These are phyloP conservation scores for Monopterus albus DNA, from an alignment of 2,113 vertebrate species.

Conservation along the genomic window DNA sequence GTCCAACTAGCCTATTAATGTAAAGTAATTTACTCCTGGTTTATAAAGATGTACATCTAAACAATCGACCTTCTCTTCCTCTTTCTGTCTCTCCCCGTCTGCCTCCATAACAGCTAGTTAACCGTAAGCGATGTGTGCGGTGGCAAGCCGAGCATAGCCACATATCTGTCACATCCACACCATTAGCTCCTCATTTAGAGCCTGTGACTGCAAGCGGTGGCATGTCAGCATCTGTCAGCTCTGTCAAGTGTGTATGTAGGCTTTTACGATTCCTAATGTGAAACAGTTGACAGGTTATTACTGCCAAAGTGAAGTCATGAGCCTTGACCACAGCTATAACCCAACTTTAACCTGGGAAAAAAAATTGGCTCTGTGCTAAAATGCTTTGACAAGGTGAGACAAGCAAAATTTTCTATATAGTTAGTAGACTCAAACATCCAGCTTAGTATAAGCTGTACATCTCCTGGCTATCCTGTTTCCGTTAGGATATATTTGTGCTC, in stretches of 20 bases:
- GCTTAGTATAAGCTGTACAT: constrained; percentile 23
- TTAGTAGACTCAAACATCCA: constrained; percentile 26
- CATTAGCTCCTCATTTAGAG: constrained; percentile 74
- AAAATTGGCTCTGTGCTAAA: constrained; percentile 51
- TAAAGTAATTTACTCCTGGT: constrained; percentile 22
- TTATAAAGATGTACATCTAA: constrained; percentile 33
- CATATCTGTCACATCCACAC: constrained; percentile 74
- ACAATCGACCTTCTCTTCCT: constrained; percentile 7
- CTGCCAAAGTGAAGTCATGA: constrained; percentile 69
- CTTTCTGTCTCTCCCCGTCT: constrained; percentile 28
- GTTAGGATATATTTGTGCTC: constrained; percentile 57
- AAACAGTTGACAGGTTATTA: constrained; percentile 79
- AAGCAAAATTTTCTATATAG: constrained; percentile 49
- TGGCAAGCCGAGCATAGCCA: constrained; percentile 56
- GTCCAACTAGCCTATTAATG: neutral
- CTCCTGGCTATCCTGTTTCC: constrained; percentile 45
- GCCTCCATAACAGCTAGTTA: constrained; percentile 64
- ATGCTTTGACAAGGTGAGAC: constrained; percentile 62
- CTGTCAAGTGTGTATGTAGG: constrained; percentile 75
- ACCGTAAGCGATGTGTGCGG: constrained; percentile 56
- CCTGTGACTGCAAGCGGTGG: constrained; percentile 69
- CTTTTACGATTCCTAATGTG: constrained; percentile 74
- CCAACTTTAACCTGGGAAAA: constrained; percentile 70
- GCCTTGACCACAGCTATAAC: constrained; percentile 72
- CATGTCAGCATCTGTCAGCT: constrained; percentile 78